Evolutionary conservation across 2,113 vertebrate genomes (phyloP).

Genomic region (Caranx ignobilis): DNA sequence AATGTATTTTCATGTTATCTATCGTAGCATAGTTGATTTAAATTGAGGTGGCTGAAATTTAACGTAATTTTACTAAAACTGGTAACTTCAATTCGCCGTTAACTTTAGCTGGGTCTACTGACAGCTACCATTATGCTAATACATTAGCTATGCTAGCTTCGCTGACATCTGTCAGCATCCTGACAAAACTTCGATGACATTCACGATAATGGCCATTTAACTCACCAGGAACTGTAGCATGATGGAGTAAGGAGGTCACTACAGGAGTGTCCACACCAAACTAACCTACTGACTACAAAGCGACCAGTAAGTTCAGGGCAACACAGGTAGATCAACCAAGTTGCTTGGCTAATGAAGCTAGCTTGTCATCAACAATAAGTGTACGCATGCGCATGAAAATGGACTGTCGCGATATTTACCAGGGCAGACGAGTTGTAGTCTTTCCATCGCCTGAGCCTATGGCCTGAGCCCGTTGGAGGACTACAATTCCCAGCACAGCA

Average conservation of each 20-base stretch:
- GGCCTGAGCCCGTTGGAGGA: background rate
- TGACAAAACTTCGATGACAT: background rate
- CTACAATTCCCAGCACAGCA: constrained; percentile 75
- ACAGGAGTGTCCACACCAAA: background rate
- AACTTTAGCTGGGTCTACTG: background rate
- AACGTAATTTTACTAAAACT: background rate
- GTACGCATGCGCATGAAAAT: constrained; percentile 50
- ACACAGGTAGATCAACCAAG: background rate
- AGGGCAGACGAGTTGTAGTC: constrained; percentile 39
- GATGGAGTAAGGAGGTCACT: background rate
- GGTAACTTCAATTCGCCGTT: background rate
- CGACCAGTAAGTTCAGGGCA: background rate
- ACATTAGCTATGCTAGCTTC: constrained; percentile 8
- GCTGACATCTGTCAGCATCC: background rate
- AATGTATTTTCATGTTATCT: background rate
- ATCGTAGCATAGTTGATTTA: background rate
- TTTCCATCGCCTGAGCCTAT: accelerated
- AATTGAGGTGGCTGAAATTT: background rate
- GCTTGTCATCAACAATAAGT: background rate
- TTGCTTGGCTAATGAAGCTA: constrained; percentile 13
- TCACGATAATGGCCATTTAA: constrained; percentile 4
- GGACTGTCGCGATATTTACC: constrained; percentile 14
- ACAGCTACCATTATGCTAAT: constrained; percentile 7
- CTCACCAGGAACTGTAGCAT: constrained; percentile 87
- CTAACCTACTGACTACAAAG: background rate